phyloP scores from a whole-genome alignment of 2,888 invertebrate genomes.

The Xestia xanthographa region DNA sequence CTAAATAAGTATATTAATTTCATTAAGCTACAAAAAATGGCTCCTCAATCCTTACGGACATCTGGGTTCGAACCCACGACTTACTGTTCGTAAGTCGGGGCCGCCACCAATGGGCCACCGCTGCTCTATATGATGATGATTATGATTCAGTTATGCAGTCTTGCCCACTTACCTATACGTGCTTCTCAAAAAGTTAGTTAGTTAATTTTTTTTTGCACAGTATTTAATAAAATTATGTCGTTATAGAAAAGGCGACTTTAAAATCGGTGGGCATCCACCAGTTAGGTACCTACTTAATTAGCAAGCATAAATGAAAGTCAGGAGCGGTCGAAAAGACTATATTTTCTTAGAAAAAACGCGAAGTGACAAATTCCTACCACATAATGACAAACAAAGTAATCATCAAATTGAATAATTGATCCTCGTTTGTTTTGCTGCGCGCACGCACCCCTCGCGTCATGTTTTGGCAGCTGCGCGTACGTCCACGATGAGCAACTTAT shows the following conservation, averaged over 20 bases:
- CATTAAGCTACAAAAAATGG: too few relatives aligned
- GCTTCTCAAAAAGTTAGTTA: background rate
- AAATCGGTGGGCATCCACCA: background rate
- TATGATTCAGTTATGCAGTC: too few relatives aligned
- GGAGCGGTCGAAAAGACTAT: background rate
- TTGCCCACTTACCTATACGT: background rate
- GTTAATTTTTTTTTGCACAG: too few relatives aligned
- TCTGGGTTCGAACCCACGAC: too few relatives aligned
- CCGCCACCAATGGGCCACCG: too few relatives aligned
- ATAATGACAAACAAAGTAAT: slow-evolving; percentile 15
- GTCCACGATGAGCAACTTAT: slow-evolving; percentile 66
- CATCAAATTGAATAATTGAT: slow-evolving; percentile 2
- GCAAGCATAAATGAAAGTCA: background rate
- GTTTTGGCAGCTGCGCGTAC: slow-evolving; percentile 75
- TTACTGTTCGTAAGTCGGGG: too few relatives aligned
- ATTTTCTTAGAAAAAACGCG: background rate
- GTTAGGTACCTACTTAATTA: too few relatives aligned
- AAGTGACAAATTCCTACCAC: slow-evolving; percentile 11
- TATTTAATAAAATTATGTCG: too few relatives aligned
- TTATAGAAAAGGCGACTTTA: background rate
- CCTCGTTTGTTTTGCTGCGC: slow-evolving; percentile 38
- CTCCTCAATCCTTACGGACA: too few relatives aligned
- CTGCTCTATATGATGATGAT: too few relatives aligned
- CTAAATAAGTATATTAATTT: too few relatives aligned
- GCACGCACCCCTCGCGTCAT: slow-evolving; percentile 58